Percentiles rank a stretch among this genome's conserved stretches.
Conservation (phyloP, 2,888 invertebrate genomes). For the Melieria picta region DNA sequence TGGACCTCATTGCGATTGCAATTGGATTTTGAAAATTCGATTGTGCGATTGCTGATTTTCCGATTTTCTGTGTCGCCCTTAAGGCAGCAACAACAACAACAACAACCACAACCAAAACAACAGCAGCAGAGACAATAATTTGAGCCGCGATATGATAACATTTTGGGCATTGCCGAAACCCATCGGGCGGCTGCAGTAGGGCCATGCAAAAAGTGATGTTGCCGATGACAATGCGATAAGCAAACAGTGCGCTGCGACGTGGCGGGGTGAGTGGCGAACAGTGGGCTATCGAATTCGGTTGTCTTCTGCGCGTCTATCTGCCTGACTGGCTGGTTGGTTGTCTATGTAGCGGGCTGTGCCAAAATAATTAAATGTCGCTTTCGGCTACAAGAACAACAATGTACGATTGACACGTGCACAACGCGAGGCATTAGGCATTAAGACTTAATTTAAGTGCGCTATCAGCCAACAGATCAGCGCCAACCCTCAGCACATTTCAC, state of each 20-base stretch:
- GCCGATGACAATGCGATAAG: conserved; percentile 29
- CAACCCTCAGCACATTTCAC: conserved; percentile 10
- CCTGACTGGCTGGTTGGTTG: conserved; percentile 9
- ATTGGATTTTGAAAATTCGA: not conserved
- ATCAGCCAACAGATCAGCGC: conserved; percentile 60
- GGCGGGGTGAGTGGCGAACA: conserved; percentile 6
- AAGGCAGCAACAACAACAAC: too few relatives aligned
- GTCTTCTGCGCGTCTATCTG: not conserved
- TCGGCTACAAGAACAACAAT: conserved; percentile 46
- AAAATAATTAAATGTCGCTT: conserved; percentile 64
- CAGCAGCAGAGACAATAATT: too few relatives aligned
- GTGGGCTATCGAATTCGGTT: not conserved
- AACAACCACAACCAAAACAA: too few relatives aligned
- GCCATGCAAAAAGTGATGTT: not conserved
- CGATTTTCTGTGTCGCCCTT: too few relatives aligned
- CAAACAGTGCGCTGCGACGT: not conserved
- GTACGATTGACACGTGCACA: conserved; percentile 57
- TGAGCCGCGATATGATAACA: too few relatives aligned
- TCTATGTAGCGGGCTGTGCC: conserved; percentile 46
- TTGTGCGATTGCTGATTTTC: too few relatives aligned
- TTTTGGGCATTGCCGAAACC: too few relatives aligned
- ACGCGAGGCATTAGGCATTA: conserved; percentile 61
- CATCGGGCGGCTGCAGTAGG: too few relatives aligned
- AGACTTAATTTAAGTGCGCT: conserved; percentile 64
- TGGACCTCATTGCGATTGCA: not conserved